A percentile compares a stretch with the other conserved stretches of the same genome.
Conservation (phyloP, 2,888 invertebrate genomes). For the Thereva nobilitata region DNA sequence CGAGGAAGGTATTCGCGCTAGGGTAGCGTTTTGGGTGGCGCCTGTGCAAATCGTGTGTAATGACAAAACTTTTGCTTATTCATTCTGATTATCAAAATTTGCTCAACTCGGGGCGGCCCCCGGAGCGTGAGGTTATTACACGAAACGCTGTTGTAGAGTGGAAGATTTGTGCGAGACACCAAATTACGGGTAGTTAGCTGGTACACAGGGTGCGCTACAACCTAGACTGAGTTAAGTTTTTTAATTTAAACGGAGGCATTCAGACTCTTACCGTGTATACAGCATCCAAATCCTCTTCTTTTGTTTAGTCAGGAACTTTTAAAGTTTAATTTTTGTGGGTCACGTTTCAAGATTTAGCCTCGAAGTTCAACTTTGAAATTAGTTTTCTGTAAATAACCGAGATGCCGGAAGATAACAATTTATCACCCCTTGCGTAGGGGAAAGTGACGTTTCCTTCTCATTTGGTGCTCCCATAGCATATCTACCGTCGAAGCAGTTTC, state of each 20-base stretch:
- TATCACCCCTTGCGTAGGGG: conserved; percentile 16
- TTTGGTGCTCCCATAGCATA: conserved; percentile 13
- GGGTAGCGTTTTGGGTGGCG: not conserved
- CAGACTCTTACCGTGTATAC: conserved; percentile 20
- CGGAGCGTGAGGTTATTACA: conserved; percentile 1
- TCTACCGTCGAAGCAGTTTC: conserved; percentile 13
- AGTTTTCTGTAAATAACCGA: conserved; percentile 30
- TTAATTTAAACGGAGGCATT: conserved; percentile 19
- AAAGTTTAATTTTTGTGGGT: conserved; percentile 33
- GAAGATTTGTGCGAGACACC: conserved; percentile 1
- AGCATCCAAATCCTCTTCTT: not conserved
- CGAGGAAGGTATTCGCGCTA: not conserved
- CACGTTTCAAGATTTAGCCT: conserved; percentile 28
- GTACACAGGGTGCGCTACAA: not conserved
- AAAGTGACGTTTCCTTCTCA: not conserved
- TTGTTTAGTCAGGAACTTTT: not conserved
- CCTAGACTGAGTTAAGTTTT: conserved; percentile 25
- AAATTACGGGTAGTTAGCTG: conserved; percentile 30
- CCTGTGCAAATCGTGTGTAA: conserved; percentile 30
- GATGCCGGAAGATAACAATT: conserved; percentile 28
- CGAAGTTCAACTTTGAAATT: conserved; percentile 22
- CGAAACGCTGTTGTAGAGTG: not conserved
- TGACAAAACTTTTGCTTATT: conserved; percentile 37
- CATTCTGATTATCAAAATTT: conserved; percentile 37
- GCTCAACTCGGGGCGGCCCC: conserved; percentile 13